Evolutionary conservation across 2,888 invertebrate genomes (phyloP).

Genomic region (Epicampocera succincta): DNA sequence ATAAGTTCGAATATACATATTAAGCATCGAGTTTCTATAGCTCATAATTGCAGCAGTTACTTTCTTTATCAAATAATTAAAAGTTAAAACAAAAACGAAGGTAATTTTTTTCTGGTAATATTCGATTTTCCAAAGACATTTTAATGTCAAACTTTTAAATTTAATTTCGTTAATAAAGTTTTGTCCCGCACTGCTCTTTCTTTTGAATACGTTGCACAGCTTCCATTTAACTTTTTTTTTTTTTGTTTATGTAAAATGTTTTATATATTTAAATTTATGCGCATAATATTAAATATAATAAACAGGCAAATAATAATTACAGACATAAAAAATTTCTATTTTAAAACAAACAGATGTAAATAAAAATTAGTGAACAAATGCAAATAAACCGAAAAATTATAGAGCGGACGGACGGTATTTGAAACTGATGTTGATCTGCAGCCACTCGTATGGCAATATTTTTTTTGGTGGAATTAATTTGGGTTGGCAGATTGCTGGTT

Average conservation of each 20-base stretch:
- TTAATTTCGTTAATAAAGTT: neutral
- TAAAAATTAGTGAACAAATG: neutral
- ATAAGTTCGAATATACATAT: no score
- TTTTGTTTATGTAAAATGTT: slow-evolving; percentile 9
- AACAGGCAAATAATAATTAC: slow-evolving; percentile 10
- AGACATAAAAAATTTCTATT: slow-evolving; percentile 26
- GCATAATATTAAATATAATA: slow-evolving; percentile 55
- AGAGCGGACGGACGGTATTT: no score
- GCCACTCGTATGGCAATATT: no score
- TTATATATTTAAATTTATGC: slow-evolving; percentile 48
- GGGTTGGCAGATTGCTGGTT: slow-evolving; percentile 21
- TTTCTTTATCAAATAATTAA: no score
- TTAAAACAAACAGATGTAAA: slow-evolving; percentile 1
- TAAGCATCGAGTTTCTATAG: no score
- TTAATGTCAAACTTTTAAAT: no score
- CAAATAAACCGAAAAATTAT: slow-evolving; percentile 8
- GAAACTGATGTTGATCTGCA: neutral
- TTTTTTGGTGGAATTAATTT: slow-evolving; percentile 22
- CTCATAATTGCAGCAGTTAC: no score
- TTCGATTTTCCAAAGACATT: no score
- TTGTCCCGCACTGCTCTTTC: slow-evolving; percentile 11
- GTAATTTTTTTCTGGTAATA: no score
- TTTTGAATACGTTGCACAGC: slow-evolving; percentile 9
- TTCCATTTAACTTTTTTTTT: neutral
- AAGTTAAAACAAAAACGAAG: no score